Percentiles rank a stretch among this genome's conserved stretches.
Evolutionary conservation across 2,113 vertebrate genomes (phyloP).

Genomic region (Megaptera novaeangliae): DNA sequence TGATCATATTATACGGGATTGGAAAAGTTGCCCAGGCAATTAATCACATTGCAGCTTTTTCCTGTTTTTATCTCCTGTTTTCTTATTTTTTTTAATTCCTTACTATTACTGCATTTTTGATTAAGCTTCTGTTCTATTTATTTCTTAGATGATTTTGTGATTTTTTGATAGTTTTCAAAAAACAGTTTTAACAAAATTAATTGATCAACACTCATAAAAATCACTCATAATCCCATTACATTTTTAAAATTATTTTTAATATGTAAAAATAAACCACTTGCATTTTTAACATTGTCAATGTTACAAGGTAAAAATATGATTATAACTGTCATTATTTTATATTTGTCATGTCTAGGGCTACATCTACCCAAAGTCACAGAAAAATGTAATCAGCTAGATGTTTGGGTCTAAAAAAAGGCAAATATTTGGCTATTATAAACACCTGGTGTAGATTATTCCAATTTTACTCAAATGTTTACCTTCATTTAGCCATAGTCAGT

Average conservation of each 20-base stretch:
- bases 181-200: not conserved
- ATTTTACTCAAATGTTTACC: not conserved
- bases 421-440: slow-evolving; percentile 33
- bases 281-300: not conserved
- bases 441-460: slow-evolving; percentile 22
- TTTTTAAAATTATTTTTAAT: slow-evolving; percentile 8
- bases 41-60: not conserved
- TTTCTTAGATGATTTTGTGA: not conserved
- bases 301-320: slow-evolving; percentile 10
- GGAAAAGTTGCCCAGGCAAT: not conserved
- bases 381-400: slow-evolving; percentile 45
- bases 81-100: not conserved
- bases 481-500: not conserved
- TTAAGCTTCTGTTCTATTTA: not conserved
- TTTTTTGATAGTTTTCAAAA: not conserved
- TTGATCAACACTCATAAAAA: not conserved
- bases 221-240: not conserved
- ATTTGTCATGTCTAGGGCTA: not conserved
- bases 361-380: slow-evolving; percentile 32
- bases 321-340: slow-evolving; percentile 35
- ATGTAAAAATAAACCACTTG: slow-evolving; percentile 38
- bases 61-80: not conserved
- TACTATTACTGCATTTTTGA: not conserved
- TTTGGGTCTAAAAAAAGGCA: not conserved
- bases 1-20: not conserved